phyloP scores from a whole-genome alignment of 1,140 invertebrate species.

The Hydropsyche tenuis region DNA sequence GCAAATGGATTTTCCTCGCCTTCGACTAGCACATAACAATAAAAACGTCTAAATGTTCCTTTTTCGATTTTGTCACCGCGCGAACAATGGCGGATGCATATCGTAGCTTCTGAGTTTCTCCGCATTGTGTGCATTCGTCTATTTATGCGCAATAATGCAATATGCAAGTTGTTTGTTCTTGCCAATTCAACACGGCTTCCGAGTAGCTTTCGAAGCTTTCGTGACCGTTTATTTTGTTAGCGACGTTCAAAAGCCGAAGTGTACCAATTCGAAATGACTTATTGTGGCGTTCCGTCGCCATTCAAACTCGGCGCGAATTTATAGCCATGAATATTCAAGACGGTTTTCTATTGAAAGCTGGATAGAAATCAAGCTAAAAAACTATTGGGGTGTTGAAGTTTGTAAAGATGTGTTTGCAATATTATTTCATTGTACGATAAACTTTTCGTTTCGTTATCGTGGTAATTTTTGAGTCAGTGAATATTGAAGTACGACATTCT shows the following conservation, averaged over 20 bases:
- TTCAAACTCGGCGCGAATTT: not conserved
- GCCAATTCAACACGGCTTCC: conserved; percentile 9
- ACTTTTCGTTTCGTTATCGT: too few relatives aligned
- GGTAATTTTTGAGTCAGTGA: too few relatives aligned
- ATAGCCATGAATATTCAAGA: too few relatives aligned
- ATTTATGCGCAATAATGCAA: not conserved
- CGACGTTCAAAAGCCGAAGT: conserved; percentile 8
- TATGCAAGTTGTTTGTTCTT: conserved; percentile 20
- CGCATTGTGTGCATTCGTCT: too few relatives aligned
- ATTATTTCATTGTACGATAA: too few relatives aligned
- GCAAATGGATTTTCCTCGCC: conserved; percentile 38
- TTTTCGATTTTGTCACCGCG: conserved; percentile 30
- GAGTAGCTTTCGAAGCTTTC: not conserved
- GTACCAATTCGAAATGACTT: conserved; percentile 9
- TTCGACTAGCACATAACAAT: conserved; percentile 19
- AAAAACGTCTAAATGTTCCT: conserved; percentile 37
- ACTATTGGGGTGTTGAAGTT: too few relatives aligned
- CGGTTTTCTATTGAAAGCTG: too few relatives aligned
- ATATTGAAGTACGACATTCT: too few relatives aligned
- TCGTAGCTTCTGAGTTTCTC: too few relatives aligned
- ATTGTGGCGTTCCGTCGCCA: not conserved
- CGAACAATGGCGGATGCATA: conserved; percentile 3
- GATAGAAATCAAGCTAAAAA: too few relatives aligned
- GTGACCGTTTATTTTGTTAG: conserved; percentile 8
- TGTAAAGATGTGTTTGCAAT: too few relatives aligned